These are phyloP conservation scores for Amiota minor DNA, from an alignment of 2,888 invertebrate genomes.

Conservation along the genomic window DNA sequence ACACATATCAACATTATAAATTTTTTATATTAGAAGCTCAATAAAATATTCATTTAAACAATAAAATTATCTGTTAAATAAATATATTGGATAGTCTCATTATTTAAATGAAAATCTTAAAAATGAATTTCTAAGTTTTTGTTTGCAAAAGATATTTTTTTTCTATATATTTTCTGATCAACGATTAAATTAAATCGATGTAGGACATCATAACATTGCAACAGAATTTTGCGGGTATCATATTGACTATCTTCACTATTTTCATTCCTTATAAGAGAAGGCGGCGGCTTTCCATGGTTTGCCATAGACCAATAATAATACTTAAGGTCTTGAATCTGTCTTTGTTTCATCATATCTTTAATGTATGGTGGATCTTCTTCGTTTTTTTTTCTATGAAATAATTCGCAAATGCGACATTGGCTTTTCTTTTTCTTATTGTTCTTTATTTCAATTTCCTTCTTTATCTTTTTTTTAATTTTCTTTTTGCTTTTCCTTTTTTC, in stretches of 20 bases:
- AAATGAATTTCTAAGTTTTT: conserved; percentile 4
- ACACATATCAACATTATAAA: no score
- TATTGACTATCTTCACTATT: background rate
- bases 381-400: background rate
- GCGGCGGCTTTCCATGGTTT: no score
- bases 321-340: conserved; percentile 43
- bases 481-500: background rate
- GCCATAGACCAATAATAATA: conserved; percentile 32
- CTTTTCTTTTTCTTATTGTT: no score
- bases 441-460: background rate
- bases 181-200: background rate
- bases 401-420: background rate
- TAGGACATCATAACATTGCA: background rate
- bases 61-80: no score
- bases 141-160: conserved; percentile 24
- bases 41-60: no score
- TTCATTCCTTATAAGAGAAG: no score
- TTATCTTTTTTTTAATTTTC: background rate
- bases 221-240: background rate
- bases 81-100: no score
- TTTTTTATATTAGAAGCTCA: no score
- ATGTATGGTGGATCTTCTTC: conserved; percentile 42
- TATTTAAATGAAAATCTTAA: no score
- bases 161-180: background rate
- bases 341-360: conserved; percentile 40